A percentile compares a stretch with the other conserved stretches of the same genome.
These are phyloP conservation scores for Coendou prehensilis DNA, from an alignment of 2,797 vertebrate species.

Conservation along the genomic window DNA sequence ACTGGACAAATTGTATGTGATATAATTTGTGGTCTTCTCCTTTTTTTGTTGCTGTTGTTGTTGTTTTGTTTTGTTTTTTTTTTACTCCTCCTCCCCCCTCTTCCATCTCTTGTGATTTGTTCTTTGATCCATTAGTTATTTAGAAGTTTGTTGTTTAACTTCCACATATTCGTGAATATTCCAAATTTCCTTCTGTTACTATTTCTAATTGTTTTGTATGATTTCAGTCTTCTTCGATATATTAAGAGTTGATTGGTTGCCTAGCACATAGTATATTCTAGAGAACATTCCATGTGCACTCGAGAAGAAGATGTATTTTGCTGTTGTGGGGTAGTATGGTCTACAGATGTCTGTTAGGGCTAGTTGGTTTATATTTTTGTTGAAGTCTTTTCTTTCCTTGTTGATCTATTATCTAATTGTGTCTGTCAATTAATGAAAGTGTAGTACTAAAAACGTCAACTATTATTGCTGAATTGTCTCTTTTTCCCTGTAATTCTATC, in stretches of 20 bases:
- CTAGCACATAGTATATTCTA: background rate
- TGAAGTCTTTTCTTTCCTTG: background rate
- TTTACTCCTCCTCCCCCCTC: background rate
- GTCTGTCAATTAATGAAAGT: background rate
- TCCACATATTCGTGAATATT: background rate
- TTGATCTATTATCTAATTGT: background rate
- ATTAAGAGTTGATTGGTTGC: background rate
- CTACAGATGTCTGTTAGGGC: background rate
- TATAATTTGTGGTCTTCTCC: background rate
- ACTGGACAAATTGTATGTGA: background rate
- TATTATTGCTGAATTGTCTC: slow-evolving; percentile 31
- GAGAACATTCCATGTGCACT: background rate
- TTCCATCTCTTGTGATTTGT: background rate
- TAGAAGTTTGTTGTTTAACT: background rate
- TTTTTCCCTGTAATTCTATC: slow-evolving; percentile 47
- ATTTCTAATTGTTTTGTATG: background rate
- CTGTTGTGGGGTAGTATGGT: background rate
- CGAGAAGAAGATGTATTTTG: background rate
- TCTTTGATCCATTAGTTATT: background rate
- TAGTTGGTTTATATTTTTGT: background rate
- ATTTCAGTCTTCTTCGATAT: background rate
- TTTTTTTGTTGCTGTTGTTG: background rate
- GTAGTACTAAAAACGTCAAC: background rate
- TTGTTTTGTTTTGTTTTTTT: background rate
- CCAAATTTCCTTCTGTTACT: background rate